phyloP scores from a whole-genome alignment of 2,888 invertebrate species.

The Polydrusus pterygomalis region DNA sequence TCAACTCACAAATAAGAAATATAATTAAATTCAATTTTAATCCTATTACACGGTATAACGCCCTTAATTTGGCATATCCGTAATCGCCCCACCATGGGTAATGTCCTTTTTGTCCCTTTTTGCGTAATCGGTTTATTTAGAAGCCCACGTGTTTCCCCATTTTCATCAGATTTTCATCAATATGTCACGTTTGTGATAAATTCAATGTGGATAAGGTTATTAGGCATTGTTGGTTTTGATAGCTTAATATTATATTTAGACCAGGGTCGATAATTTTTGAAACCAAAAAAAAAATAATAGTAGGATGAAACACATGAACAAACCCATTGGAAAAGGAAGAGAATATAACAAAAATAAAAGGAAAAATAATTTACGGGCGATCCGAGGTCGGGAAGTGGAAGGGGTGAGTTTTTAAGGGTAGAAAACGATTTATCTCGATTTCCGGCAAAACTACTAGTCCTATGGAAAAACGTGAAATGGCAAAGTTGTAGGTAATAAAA shows the following conservation, averaged over 20 bases:
- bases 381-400: no score
- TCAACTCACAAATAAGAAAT: slow-evolving; percentile 7
- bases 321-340: no score
- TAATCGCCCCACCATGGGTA: slow-evolving; percentile 36
- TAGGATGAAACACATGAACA: no score
- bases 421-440: no score
- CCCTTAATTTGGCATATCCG: slow-evolving; percentile 57
- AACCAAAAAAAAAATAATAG: no score
- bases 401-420: no score
- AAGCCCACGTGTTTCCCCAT: slow-evolving; percentile 49
- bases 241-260: slow-evolving; percentile 9
- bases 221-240: background rate
- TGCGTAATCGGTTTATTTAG: slow-evolving; percentile 47
- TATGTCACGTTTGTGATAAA: slow-evolving; percentile 27
- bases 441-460: no score
- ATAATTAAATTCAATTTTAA: slow-evolving; percentile 55
- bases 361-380: no score
- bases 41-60: slow-evolving; percentile 61
- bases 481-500: no score
- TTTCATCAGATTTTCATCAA: slow-evolving; percentile 45
- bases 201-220: background rate
- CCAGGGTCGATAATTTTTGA: no score
- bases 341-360: no score
- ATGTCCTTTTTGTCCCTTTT: slow-evolving; percentile 44
- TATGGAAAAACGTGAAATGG: no score